Evolutionary conservation across 2,888 invertebrate species (phyloP).

Genomic region (Brachynemurus nebulosus): DNA sequence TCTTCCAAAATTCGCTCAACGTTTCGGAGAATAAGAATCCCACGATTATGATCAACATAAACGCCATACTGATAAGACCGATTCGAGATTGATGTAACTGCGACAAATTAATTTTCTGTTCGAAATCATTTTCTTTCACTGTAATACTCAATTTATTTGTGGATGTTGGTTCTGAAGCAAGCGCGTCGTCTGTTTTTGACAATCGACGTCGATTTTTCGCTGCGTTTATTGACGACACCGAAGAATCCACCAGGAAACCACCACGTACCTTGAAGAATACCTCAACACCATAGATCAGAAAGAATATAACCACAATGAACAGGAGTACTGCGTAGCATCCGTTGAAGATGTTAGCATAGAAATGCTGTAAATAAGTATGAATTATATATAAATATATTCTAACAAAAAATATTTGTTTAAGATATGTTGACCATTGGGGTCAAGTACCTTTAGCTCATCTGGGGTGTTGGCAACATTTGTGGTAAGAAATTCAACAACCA

Average conservation of each 20-base stretch:
- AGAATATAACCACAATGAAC: slow-evolving; percentile 81
- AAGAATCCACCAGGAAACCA: slow-evolving; percentile 64
- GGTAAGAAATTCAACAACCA: slow-evolving; percentile 57
- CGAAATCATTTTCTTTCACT: slow-evolving; percentile 18
- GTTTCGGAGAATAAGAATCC: slow-evolving; percentile 85
- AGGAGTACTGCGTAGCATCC: slow-evolving; percentile 85
- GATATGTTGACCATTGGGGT: background rate
- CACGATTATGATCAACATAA: slow-evolving; percentile 79
- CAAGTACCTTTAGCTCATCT: slow-evolving; percentile 30
- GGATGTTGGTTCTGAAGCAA: background rate
- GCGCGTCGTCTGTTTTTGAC: slow-evolving; percentile 17
- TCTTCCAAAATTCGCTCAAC: slow-evolving; percentile 84
- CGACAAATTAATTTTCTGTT: slow-evolving; percentile 54
- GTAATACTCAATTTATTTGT: background rate
- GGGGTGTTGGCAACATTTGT: slow-evolving; percentile 37
- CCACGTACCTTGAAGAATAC: slow-evolving; percentile 89
- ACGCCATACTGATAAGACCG: slow-evolving; percentile 77
- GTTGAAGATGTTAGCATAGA: slow-evolving; percentile 79
- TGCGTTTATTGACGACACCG: slow-evolving; percentile 40
- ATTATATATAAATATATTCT: background rate
- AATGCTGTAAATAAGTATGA: slow-evolving; percentile 37
- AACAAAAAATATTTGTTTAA: background rate
- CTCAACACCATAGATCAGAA: slow-evolving; percentile 87
- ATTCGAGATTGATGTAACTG: slow-evolving; percentile 84
- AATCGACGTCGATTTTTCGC: slow-evolving; percentile 14